phyloP scores from a whole-genome alignment of 2,797 vertebrate species.

The Anguilla megastoma region DNA sequence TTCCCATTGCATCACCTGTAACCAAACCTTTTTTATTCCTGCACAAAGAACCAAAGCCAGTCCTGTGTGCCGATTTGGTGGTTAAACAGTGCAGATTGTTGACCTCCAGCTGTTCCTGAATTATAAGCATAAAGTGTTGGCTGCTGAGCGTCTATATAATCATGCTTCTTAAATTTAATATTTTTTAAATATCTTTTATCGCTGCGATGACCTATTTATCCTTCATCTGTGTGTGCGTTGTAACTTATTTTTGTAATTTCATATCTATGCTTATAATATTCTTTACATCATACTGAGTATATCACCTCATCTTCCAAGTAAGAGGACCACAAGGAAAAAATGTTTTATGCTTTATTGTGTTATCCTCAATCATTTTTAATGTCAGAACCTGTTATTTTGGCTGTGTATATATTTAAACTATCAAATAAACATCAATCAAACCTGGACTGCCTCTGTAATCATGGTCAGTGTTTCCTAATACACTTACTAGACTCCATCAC shows the following conservation, averaged over 20 bases:
- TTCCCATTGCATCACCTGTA: neutral
- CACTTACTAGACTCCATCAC: neutral
- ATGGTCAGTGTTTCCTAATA: neutral
- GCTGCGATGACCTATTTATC: neutral
- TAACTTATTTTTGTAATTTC: neutral
- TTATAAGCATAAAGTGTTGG: neutral
- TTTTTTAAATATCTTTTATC: neutral
- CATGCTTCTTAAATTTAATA: neutral
- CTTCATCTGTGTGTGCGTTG: neutral
- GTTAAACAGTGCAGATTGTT: neutral
- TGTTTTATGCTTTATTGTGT: neutral
- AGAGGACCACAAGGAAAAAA: neutral
- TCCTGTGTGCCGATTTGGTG: neutral
- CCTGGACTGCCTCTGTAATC: neutral
- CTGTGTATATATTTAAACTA: neutral
- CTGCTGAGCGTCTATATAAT: neutral
- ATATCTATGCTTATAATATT: neutral
- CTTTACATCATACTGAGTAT: neutral
- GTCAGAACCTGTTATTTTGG: neutral
- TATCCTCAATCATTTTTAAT: neutral
- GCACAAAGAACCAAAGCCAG: neutral
- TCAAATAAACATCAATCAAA: neutral
- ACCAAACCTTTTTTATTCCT: neutral
- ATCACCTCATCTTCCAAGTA: neutral
- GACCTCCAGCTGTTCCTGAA: neutral